Evolutionary conservation across 2,113 vertebrate genomes (phyloP).

Genomic region (Cinclus cinclus): DNA sequence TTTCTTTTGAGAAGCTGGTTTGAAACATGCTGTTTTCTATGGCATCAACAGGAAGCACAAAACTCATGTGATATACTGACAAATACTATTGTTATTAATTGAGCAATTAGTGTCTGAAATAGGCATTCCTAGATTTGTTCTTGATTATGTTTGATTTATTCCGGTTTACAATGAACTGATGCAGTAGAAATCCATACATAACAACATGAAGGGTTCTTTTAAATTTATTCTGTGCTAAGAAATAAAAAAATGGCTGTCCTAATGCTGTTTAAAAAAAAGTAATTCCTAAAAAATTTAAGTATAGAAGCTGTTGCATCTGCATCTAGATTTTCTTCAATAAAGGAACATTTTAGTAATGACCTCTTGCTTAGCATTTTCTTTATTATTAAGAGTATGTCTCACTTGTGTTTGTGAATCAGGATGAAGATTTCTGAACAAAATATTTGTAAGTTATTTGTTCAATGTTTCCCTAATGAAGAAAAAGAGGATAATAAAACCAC

Average conservation of each 20-base stretch:
- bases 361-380: not conserved
- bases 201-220: not conserved
- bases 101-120: not conserved
- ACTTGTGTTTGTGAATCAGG: constrained; percentile 43
- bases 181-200: not conserved
- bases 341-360: not conserved
- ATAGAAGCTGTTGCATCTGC: not conserved
- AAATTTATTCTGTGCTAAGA: constrained; percentile 21
- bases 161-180: not conserved
- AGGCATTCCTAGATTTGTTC: not conserved
- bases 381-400: not conserved
- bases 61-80: not conserved
- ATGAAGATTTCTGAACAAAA: constrained; percentile 18
- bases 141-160: not conserved
- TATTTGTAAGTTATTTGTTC: constrained; percentile 17
- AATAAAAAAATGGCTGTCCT: not conserved
- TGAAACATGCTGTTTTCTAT: not conserved
- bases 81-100: constrained; percentile 30
- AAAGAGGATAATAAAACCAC: not conserved
- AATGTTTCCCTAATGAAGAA: constrained; percentile 38
- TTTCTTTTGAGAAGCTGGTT: not conserved
- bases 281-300: not conserved
- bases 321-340: not conserved
- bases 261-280: not conserved
- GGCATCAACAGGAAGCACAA: not conserved